Base-by-base conservation (phyloP, 2,888 invertebrate genomes). In the Cantharis nigra region DNA sequence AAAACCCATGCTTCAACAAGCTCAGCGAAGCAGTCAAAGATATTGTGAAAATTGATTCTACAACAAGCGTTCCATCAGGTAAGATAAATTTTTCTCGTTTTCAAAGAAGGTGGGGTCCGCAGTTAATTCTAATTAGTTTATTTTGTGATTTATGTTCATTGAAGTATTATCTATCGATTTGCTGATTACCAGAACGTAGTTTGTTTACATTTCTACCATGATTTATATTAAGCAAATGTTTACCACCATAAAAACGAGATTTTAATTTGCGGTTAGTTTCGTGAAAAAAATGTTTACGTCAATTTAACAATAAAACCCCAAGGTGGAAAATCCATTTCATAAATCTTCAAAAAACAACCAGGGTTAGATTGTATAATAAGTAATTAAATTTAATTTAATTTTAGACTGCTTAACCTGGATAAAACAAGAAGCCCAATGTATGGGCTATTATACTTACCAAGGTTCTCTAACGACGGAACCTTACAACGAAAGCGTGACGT, bases 381-480 rank as follows among this genome's bases (percentile, higher is more conserved):
- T 49, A 49, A n/a, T 67, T 69, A 13, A 26, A 69, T 74, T 69
- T 79, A 26, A 69, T 74, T 69, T 79, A 49, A 71, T 81, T 82
- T 18, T 85, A 92, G 93, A 93, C 87, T 92, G 93, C 70, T 87
- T 93, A 49, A 90, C 92, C 0, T 94, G 94, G 93, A 93, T 94
- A 88, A 90, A 92, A 81, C 89, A 92, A 72, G 91, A 91, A 81
- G 93, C 93, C 83, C 88, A 93, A 75, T 91, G 92, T 82, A 93
- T 93, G 83, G 93, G 91, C 81, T 94, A 94, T 85, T 93, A 93
- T 74, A 93, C 94, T 0, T 94, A 94, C 85, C 92, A 93, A 85
- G 94, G 94, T 4, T 94, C 94, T 0, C 86, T 94, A 79, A 94
- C 94, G 3, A 94, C 94, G 4, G 92, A 93, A 72, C 94, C 94